Evolutionary conservation across 2,888 invertebrate genomes (phyloP), one percentile per base, ranked within the genome.

Genomic region (Lasioglossum villosulum): DNA sequence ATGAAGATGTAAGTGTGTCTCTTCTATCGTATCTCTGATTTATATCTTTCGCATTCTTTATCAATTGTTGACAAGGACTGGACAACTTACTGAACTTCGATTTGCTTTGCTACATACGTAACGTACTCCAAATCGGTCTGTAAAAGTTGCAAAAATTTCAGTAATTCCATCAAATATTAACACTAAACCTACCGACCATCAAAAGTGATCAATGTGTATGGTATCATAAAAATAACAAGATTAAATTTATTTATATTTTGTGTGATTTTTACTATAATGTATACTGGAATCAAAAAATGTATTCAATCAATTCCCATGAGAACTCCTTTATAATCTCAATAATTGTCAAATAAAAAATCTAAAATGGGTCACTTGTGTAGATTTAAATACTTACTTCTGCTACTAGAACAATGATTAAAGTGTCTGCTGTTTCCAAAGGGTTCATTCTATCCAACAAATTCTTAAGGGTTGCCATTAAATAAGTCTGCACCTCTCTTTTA

Each of bases 401-500:
- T 73, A 99, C 97, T 93, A 98, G 97, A 4, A 99, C 97, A 10
- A 99, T 97, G 83, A 99, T 97, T 37, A 99, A 95, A 0, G 97
- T 97, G 93, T 98, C 98, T n/a, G 97, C 96, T 75, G 97, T 97
- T 88, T 97, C 97, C 12, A 96, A 96, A 3, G 96, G 96, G 75
- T 96, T 97, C 97, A 99, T 97, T 77, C 97, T 97, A 81, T 97
- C 97, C 75, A 99, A 95, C 39, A 99, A 96, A 94, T 98, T 98
- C 95, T 98, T 97, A 77, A 99, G 95, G 0, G 99, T 99, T 42
- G 97, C 96, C 95, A 98, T 96, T 63, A 99, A 96, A 95, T 99
- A 99, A 90, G 96, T 97, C 93, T 98, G 98, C 90, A 98, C 98
- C 88, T 98, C 98, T 68, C 99, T 96, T 91, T 97, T 97, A 10